Conservation (phyloP, 2,797 vertebrate species). For the Gambelia wislizenii region DNA sequence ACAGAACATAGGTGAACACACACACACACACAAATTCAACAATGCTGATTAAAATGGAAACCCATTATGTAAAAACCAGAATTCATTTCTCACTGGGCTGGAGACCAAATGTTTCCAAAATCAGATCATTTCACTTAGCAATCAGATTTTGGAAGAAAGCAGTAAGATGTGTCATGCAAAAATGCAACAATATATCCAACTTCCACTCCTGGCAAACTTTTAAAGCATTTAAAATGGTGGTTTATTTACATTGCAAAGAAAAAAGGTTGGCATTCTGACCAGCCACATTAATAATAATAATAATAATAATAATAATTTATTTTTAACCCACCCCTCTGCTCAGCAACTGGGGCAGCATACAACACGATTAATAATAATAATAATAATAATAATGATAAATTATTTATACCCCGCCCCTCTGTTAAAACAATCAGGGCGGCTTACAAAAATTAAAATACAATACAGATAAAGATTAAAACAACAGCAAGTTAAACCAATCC, state of each 20-base stretch:
- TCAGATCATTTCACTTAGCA: neutral
- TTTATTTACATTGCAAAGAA: neutral
- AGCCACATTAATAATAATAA: no score
- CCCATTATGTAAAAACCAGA: neutral
- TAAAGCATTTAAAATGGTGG: constrained; percentile 9
- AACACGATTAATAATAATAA: no score
- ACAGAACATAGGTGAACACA: neutral
- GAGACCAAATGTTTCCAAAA: neutral
- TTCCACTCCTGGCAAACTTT: constrained; percentile 26
- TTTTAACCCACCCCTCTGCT: no score
- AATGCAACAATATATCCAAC: neutral
- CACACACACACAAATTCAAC: neutral
- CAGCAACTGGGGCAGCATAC: no score
- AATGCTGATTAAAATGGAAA: neutral
- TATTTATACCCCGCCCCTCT: no score
- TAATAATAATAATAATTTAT: no score
- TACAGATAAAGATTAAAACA: no score
- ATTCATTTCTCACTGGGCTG: neutral
- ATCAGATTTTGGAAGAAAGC: neutral
- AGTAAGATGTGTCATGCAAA: neutral
- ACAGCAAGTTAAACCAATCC: no score
- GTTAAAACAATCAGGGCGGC: no score
- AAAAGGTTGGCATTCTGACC: neutral
- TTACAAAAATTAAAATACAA: no score
- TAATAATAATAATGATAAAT: no score